Evolutionary conservation across 1,140 invertebrate genomes (phyloP).

Genomic region (Formica exsecta): DNA sequence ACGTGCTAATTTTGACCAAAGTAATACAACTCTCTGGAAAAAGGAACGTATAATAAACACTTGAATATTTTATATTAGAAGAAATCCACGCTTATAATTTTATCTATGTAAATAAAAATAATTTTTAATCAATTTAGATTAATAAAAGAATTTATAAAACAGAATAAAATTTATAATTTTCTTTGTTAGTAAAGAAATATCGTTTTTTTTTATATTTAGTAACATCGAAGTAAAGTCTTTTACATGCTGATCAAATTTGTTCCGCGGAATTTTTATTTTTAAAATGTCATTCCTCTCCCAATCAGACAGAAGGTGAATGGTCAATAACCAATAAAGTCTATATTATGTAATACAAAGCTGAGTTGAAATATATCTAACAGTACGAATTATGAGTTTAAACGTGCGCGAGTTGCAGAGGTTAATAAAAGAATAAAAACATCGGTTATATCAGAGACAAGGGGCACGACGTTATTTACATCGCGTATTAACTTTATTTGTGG

Average conservation of each 20-base stretch:
- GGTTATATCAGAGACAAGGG: constrained; percentile 1
- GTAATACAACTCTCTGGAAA: constrained; percentile 5
- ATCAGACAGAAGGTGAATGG: background rate
- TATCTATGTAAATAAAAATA: background rate
- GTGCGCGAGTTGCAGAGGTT: constrained; percentile 7
- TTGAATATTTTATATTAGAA: background rate
- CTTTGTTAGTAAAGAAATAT: background rate
- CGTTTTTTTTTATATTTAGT: background rate
- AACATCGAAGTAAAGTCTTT: background rate
- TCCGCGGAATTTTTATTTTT: background rate
- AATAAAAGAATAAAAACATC: constrained; percentile 45
- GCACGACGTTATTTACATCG: constrained; percentile 12
- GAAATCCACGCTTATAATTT: background rate
- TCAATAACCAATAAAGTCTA: constrained; percentile 36
- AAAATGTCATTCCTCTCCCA: constrained; percentile 7
- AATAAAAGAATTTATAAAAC: background rate
- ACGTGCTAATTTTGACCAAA: constrained; percentile 45
- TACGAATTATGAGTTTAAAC: constrained; percentile 43
- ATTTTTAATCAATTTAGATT: background rate
- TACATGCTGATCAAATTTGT: constrained; percentile 18
- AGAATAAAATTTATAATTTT: background rate
- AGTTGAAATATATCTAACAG: constrained; percentile 38
- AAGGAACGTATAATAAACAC: background rate
- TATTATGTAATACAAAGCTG: constrained; percentile 21
- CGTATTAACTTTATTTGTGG: background rate